Conservation (phyloP, 2,797 vertebrate species). For the Epinephelus coioides region DNA sequence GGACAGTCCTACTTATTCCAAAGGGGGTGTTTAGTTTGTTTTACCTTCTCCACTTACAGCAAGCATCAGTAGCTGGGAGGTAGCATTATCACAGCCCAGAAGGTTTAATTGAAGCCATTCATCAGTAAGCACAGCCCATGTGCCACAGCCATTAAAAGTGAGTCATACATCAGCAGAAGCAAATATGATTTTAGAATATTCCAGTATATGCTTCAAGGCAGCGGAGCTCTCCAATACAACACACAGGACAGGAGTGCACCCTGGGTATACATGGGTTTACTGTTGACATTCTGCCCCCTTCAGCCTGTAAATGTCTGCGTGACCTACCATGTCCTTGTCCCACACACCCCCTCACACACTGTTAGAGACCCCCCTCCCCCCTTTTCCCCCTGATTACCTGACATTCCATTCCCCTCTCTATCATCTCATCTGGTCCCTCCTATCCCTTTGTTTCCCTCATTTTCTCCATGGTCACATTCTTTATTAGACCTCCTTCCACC, state of each 20-base stretch:
- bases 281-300: conserved; percentile 1
- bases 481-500: neutral
- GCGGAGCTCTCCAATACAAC: neutral
- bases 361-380: neutral
- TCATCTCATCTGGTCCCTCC: conserved; percentile 14
- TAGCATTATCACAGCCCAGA: neutral
- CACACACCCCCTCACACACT: neutral
- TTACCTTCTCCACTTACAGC: neutral
- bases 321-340: conserved; percentile 31
- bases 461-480: neutral
- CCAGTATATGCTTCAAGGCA: neutral
- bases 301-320: conserved; percentile 14
- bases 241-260: neutral
- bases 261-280: neutral
- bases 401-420: conserved; percentile 13
- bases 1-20: neutral
- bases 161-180: conserved; percentile 7
- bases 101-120: conserved; percentile 22
- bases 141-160: conserved; percentile 22
- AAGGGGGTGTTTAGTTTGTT: conserved; percentile 4
- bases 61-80: neutral
- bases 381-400: conserved; percentile 20
- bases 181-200: conserved; percentile 8
- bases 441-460: neutral
- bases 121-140: neutral